Evolutionary conservation across 2,888 invertebrate genomes (phyloP), one percentile per base, ranked within the genome.

Genomic region (Pinctada fucata): DNA sequence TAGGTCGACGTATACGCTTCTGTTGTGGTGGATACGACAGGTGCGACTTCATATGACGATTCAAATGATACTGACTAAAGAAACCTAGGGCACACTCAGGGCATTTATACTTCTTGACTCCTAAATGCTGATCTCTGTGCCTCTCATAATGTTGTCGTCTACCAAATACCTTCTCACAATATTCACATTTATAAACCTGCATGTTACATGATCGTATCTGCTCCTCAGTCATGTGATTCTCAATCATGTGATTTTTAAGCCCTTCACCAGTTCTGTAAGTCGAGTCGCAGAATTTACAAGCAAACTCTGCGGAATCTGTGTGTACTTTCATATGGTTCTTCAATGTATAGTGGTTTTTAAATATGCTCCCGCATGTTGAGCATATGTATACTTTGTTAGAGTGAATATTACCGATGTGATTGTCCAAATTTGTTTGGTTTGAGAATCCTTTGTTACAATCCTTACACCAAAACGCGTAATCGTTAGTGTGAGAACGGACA

Each of bases 141-240:
- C 74, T 13, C 13, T 74, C 74, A 74, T 74, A 74, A 66, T 74
- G 74, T 49, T 74, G 74, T 50, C 66, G 65, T 51, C 74, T 47
- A 16, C 66, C 74, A 65, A 74, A 66, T 45, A 74, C 64, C 51
- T 74, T 74, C 50, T 74, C 65, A 51, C 74, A 74, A 31, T 63
- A 66, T 45, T 74, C 74, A 51, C 74, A 74, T 49, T 74, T 74
- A 45, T 50, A 74, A 50, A 74, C 66, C 50, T 74, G 63, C 13
- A 74, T 65, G 48, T 66, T 66, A 45, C 74, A 74, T 31, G 74
- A 48, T 66, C 66, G 47, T 3, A 74, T 74, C 51, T 74, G 74
- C 10, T 74, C 74, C 66, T 74, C 74, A 6, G 66, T 74, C 74
- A 74, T 74, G 66, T 74, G 74, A 51, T 66, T 66, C 66, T 74